Evolutionary conservation across 2,113 vertebrate genomes (phyloP), one percentile per base, ranked within the genome.

Genomic region (Sebastes fasciatus): DNA sequence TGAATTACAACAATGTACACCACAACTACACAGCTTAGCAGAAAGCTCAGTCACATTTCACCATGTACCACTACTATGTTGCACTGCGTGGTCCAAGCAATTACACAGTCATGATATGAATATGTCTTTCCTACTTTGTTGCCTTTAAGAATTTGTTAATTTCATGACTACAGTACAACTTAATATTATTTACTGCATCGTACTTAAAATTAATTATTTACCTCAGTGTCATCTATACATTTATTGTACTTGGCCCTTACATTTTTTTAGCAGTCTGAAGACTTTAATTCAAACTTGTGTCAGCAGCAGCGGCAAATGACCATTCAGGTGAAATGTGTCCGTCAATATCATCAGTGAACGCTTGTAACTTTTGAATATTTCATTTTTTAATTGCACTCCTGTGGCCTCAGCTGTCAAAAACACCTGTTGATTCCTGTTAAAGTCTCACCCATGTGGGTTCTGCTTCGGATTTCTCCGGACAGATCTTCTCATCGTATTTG

Each of bases 1-100:
- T 90, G 87, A 91, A 93, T 92, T 79, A 86, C 88, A 89, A 87
- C 62, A 79, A 90, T 52, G 86, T 74, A 43, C 73, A 66, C 54
- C 0, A 51, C 72, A 76, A 70, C 77, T 71, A 75, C 88, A 85
- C 77, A 69, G 89, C 86, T 91, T 77, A 87, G 65, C 71, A 63
- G 43, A 77, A 78, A 84, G 80, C 83, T 86, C 74, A 26, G 77
- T 12, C 74, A 71, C 62, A 82, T 85, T 82, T 86, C 77, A 62
- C 46, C 57, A 34, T 77, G 64, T 34, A 52, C 74, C 65, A 52
- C 69, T 13, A 55, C 51, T 45, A 65, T 73, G 71, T 42, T 83
- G 80, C 73, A 73, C 66, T 55, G 60, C 76, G 69, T 71, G 73
- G 66, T 82, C 61, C 64, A 90, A 75, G 78, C 77, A 88, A 85